Evolutionary conservation across 92 coral and sea anemone species (phyloP).

Genomic region (Parazoanthus swiftii): DNA sequence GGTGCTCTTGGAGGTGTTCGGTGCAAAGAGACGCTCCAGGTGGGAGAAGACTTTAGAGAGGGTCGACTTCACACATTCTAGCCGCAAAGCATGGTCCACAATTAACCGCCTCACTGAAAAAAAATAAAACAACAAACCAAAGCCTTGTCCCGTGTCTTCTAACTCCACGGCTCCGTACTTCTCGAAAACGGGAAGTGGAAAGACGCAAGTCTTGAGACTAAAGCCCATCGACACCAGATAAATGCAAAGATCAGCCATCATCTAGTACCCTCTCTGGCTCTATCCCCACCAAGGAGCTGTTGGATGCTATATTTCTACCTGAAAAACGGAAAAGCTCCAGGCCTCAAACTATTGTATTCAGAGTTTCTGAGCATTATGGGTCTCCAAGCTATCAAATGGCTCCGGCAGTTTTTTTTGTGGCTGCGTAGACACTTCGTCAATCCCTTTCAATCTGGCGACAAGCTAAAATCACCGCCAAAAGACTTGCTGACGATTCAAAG

Average conservation of each 20-base stretch:
- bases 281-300: not conserved
- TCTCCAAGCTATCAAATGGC: not conserved
- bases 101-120: not conserved
- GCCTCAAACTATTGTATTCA: not conserved
- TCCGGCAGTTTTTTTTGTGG: not conserved
- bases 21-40: not conserved
- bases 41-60: not conserved
- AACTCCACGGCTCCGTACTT: not conserved
- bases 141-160: not conserved
- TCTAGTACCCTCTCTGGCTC: not conserved
- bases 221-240: no score
- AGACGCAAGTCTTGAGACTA: no score
- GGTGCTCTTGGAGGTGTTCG: not conserved
- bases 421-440: not conserved
- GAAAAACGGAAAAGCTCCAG: not conserved
- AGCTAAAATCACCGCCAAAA: not conserved
- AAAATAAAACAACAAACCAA: not conserved
- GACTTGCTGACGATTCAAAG: not conserved
- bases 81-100: not conserved
- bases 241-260: not conserved
- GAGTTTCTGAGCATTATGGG: not conserved
- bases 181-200: not conserved
- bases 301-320: not conserved
- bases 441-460: slow-evolving; percentile 16
- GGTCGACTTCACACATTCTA: not conserved